Evolutionary conservation across 2,888 invertebrate genomes (phyloP).

Genomic region (Lithophane socia): DNA sequence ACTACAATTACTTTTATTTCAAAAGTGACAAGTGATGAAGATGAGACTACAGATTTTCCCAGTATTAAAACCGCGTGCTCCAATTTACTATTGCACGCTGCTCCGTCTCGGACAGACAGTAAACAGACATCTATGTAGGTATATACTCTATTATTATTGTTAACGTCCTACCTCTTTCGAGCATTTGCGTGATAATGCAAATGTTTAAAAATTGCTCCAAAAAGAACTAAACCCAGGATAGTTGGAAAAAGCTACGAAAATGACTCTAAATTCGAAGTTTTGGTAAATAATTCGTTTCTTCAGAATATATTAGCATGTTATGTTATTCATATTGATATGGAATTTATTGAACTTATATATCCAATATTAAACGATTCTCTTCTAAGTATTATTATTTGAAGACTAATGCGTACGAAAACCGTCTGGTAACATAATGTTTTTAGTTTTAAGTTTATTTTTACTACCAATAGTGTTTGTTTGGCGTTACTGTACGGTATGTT

Average conservation of each 20-base stretch:
- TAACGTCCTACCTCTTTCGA: neutral
- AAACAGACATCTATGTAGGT: conserved; percentile 18
- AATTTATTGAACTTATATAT: neutral
- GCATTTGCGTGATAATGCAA: neutral
- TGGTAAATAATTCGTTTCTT: neutral
- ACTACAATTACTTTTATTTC: conserved; percentile 55
- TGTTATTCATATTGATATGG: neutral
- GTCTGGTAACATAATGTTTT: conserved; percentile 22
- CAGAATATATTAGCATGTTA: neutral
- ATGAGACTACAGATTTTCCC: conserved; percentile 24
- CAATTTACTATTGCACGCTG: neutral
- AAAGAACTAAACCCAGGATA: neutral
- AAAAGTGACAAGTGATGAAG: conserved; percentile 52
- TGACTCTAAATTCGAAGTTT: neutral
- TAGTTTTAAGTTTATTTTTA: conserved; percentile 56
- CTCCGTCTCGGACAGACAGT: neutral
- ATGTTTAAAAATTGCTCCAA: neutral
- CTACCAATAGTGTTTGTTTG: conserved; percentile 48
- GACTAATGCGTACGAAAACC: conserved; percentile 13
- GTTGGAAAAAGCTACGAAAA: neutral
- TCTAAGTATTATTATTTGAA: conserved; percentile 19
- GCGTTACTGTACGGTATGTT: conserved; percentile 32
- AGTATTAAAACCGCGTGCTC: conserved; percentile 26
- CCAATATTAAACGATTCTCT: neutral
- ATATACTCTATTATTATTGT: too few relatives aligned